Evolutionary conservation across 1,140 invertebrate species (phyloP), one percentile per base, ranked within the genome.

Genomic region (Pseudomyrmex concolor): DNA sequence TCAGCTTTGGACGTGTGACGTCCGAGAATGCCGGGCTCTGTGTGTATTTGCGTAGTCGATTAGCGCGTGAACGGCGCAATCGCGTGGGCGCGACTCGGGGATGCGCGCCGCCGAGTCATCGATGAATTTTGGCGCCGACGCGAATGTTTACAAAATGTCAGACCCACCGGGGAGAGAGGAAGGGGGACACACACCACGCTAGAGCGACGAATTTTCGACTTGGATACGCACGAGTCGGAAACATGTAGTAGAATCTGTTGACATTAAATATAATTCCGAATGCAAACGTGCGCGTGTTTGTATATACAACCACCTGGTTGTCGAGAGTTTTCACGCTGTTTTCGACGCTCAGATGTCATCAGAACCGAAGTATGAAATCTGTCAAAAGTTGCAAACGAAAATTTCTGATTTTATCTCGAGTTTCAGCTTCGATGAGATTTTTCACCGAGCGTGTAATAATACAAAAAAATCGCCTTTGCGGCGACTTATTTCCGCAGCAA

Each of bases 21-120:
- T 0, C 34, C 19, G 13, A 48, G 60, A 34, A 51, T 45, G 59
- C 22, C 45, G 13, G 48, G 48, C 72, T 74, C 70, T 51, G 34
- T 48, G 66, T 50, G n/a, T 80, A 80, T 80, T 80, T 80, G 66
- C 76, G 43, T 80, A 80, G 66, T 12, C n/a, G 76, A 80, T 80
- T 71, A 80, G 54, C 5, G 54, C 5, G 13, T 4, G 3, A 22
- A 9, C 76, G 48, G 25, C 17, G 17, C n/a, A 1, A 9, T 19
- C 12, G 19, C 66, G 54, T 57, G 76, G 55, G 64, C 76, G 66
- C 9, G 4, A 34, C 34, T 34, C n/a, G 25, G 15, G 48, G 54
- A 60, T 19, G 66, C 66, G 34, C 34, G 34, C 34, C 34, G 76
- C 12, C 66, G 76, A 80, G 76, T 80, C 66, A 60, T 70, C 54